A percentile compares a stretch with the other conserved stretches of the same genome.
Evolutionary conservation across 2,113 vertebrate species (phyloP).

Genomic region (Okapia johnstoni): DNA sequence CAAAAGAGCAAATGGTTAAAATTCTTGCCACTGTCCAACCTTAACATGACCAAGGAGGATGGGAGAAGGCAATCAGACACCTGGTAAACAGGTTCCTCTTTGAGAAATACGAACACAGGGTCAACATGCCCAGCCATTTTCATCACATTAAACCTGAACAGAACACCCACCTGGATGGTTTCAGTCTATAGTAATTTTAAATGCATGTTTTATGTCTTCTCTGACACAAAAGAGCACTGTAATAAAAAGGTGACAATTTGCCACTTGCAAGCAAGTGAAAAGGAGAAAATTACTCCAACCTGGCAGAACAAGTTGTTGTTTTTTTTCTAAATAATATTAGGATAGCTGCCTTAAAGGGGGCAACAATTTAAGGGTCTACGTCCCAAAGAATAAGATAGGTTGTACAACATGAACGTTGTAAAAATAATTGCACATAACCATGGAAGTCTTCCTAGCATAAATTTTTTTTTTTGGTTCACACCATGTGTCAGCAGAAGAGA

Average conservation of each 20-base stretch:
- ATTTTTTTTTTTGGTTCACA: not conserved
- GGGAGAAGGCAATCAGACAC: no score
- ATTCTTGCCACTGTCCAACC: not conserved
- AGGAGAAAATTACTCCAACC: constrained; percentile 39
- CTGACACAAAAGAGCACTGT: constrained; percentile 22
- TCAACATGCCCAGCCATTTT: not conserved
- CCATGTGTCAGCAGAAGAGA: not conserved
- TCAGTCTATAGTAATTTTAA: constrained; percentile 6
- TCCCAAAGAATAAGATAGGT: not conserved
- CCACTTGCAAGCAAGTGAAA: constrained; percentile 40
- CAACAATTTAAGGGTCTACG: not conserved
- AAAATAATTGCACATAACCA: not conserved
- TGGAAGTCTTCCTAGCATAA: not conserved
- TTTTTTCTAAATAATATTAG: constrained; percentile 4
- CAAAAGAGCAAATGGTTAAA: not conserved
- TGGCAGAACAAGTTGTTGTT: not conserved
- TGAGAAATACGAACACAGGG: not conserved
- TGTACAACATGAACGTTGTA: not conserved
- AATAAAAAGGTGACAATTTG: constrained; percentile 57
- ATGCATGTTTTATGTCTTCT: constrained; percentile 28
- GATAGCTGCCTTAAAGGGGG: not conserved
- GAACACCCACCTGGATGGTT: not conserved
- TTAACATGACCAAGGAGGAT: not conserved
- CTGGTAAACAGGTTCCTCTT: rapidly evolving
- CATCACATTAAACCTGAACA: not conserved